Evolutionary conservation across 2,113 vertebrate genomes (phyloP).

Genomic region (Enhydra lutris): DNA sequence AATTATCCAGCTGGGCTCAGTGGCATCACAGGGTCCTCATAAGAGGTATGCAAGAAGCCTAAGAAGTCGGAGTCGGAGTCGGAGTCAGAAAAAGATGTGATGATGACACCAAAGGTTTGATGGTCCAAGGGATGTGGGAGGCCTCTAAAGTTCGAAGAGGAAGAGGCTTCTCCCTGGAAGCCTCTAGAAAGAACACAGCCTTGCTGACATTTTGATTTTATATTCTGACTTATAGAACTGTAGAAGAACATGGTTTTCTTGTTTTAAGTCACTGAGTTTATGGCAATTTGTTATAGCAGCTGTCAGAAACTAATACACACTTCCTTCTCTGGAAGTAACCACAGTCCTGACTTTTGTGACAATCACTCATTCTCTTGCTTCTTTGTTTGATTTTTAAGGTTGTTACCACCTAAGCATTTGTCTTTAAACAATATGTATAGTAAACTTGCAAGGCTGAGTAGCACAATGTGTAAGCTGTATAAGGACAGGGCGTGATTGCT

Average conservation of each 20-base stretch:
- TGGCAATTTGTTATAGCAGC: neutral
- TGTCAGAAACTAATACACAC: neutral
- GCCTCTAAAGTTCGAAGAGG: neutral
- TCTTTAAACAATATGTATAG: neutral
- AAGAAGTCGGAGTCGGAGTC: no score
- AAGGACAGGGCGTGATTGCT: neutral
- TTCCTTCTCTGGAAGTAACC: neutral
- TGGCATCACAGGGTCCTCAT: neutral
- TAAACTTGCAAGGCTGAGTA: neutral
- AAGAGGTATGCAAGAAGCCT: neutral
- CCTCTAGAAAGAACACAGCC: neutral
- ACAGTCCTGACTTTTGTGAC: neutral
- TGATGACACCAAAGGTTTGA: neutral
- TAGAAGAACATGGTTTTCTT: neutral
- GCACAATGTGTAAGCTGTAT: neutral
- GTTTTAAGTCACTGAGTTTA: neutral
- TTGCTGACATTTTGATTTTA: neutral
- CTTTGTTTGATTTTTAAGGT: neutral
- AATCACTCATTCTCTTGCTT: neutral
- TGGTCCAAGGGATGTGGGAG: neutral
- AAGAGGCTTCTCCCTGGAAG: neutral
- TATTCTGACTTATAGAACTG: neutral
- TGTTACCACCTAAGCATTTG: neutral
- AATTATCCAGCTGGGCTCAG: no score
- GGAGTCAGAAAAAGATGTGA: neutral